These are phyloP conservation scores for Lamprologus lemairii DNA, from an alignment of 2,113 vertebrate genomes.

Conservation along the genomic window DNA sequence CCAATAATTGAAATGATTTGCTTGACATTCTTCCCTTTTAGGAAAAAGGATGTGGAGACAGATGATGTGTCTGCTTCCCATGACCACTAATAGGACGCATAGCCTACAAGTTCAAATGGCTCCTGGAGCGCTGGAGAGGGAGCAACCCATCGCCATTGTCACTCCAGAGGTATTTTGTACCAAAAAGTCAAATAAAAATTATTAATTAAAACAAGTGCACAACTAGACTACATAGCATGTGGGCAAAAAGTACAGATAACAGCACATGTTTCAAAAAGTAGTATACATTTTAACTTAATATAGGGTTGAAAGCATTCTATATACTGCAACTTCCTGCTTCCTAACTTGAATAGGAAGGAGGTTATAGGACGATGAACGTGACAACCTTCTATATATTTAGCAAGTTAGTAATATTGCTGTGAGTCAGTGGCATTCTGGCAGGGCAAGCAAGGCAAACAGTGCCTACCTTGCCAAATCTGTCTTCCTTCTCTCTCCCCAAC, in stretches of 20 bases:
- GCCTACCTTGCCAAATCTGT: not conserved
- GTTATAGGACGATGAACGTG: not conserved
- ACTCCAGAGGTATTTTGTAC: not conserved
- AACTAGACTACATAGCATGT: not conserved
- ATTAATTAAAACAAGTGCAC: not conserved
- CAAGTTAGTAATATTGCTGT: not conserved
- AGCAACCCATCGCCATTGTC: not conserved
- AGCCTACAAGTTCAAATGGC: not conserved
- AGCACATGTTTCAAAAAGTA: not conserved
- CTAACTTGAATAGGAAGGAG: not conserved
- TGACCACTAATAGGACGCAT: slow-evolving; percentile 9
- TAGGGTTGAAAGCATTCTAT: not conserved
- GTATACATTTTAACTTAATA: not conserved
- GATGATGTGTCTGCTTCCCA: slow-evolving; percentile 19
- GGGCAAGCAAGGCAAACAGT: not conserved
- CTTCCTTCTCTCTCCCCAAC: not conserved
- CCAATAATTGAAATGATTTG: slow-evolving; percentile 58
- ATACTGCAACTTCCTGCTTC: accelerated
- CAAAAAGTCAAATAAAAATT: not conserved
- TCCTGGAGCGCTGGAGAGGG: not conserved
- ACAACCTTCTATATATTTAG: not conserved
- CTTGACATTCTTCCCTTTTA: slow-evolving; percentile 41
- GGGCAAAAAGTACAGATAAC: not conserved
- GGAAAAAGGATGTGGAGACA: slow-evolving; percentile 31
- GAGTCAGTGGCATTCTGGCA: not conserved